Base-by-base conservation (phyloP, 2,797 vertebrate species). In the Hybognathus amarus region DNA sequence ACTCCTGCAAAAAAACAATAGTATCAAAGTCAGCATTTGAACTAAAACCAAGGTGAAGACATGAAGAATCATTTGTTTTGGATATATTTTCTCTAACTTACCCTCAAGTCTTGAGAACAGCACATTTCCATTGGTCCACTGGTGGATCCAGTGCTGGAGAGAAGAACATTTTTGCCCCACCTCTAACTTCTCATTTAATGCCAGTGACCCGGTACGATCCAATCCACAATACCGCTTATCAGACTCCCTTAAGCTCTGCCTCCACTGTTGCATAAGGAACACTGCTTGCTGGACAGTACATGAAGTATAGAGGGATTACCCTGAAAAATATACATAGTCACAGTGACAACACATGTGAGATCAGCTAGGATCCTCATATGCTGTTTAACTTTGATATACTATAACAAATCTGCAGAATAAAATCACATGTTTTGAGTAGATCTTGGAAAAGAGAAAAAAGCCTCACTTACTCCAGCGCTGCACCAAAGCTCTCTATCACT, bases 131-230 rank as follows among this genome's bases (percentile, higher is more conserved):
- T 93, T 97, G 33, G 97, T 99, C 98, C 98, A 99, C 91, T 97
- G 96, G 87, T 96, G 96, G 77, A 98, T 95, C 98, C 98, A 99
- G 2, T 99, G 98, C 92, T 98, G 97, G 88, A 99, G 96, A 78
- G 97, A 88, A 67, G 94, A 96, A 87, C 97, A 99, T 77, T 99
- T 99, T 86, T 95, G 96, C 82, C 93, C 90, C 0, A 93, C 89
- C 86, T 95, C 96, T 0, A 96, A 96, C 24, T 88, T 85, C 52
- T 90, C 90, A 75, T 89, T 88, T 66, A 89, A 79, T 1, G 94
- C 88, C 33, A 96, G 87, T 42, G 86, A 91, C 67, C 92, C 92
- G 4, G 88, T 88, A 63, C 85, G 85, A 70, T 96, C 95, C 24
- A 94, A 90, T 30, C 88, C 87, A 2, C 94, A 96, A 89, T 96